Base-by-base conservation (phyloP, 1,140 invertebrate genomes). In the Halesus radiatus region DNA sequence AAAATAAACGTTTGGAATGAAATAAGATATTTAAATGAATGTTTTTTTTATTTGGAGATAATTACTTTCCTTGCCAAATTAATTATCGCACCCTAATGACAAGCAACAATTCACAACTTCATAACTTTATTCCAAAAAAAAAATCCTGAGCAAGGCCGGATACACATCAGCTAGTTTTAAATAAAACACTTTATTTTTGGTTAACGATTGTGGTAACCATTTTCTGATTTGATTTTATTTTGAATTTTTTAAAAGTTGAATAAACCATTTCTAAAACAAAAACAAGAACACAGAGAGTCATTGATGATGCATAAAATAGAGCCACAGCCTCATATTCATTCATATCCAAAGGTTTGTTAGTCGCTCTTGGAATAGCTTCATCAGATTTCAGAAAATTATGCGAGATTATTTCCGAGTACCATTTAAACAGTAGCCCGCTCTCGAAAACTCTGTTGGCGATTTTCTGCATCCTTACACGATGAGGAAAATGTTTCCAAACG, bases 381-480 rank as follows among this genome's bases (percentile, higher is more conserved):
- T 60, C 10, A 20, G 64, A 68, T 26, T 10, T 26, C 15, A 8
- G 22, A 8, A 29, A 18, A 26, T 68, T 32, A 15, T 68, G 23
- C 20, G 26, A 8, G 7, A 68, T 45, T 13, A 68, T 68, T 29
- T 68, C 26, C 1, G 10, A 32, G 26, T 68, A 16, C 80, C 80
- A 81, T 53, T 81, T 81, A 32, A 78, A 81, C 5, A 81, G 20
- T 4, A 81, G 26, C 16, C 80, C 80, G 45, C 75, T 81, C 37
- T 81, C 80, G 45, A 78, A 81, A 18, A 81, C 26, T 29, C 66
- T 58, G 29, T 58, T 78, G 10, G 73, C 26, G 13, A 78, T 81
- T 3, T 18, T 7, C 20, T 81, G 66, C 45, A 81, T 37, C 45
- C 20, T 26, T 3, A 37, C 23, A 20, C 23, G 37, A 53, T 50